Evolutionary conservation across 2,113 vertebrate species (phyloP).

Genomic region (Salvelinus fontinalis): DNA sequence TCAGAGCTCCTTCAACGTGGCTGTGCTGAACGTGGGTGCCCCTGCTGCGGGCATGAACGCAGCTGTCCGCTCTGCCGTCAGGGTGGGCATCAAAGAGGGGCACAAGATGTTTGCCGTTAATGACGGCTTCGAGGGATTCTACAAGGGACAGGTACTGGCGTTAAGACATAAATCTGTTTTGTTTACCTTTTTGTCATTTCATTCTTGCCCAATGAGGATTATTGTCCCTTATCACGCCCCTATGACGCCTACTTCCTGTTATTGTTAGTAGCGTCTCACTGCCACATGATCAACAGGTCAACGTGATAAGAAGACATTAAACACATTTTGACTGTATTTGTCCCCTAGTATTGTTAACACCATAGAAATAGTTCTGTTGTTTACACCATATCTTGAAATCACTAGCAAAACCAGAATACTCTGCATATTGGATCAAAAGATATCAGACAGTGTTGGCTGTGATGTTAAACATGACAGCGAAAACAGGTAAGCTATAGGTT

Average conservation of each 20-base stretch:
- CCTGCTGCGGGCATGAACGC: constrained; percentile 97
- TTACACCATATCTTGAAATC: too few species aligned
- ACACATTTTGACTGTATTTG: too few species aligned
- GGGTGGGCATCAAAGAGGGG: constrained; percentile 91
- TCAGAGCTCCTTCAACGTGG: constrained; percentile 88
- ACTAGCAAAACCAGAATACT: too few species aligned
- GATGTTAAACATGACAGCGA: too few species aligned
- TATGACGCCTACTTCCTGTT: too few species aligned
- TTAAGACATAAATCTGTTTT: constrained; percentile 49
- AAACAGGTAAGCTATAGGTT: constrained; percentile 7
- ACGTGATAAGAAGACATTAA: too few species aligned
- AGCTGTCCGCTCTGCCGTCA: constrained; percentile 89
- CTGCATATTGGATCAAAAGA: too few species aligned
- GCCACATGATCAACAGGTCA: too few species aligned
- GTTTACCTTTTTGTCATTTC: background rate
- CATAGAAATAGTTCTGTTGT: too few species aligned
- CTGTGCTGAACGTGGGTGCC: constrained; percentile 91
- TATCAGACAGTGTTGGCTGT: too few species aligned
- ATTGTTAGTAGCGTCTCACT: too few species aligned
- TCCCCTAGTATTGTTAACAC: too few species aligned
- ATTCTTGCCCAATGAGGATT: background rate
- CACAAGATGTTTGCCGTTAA: constrained; percentile 93
- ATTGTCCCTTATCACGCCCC: background rate
- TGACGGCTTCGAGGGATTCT: constrained; percentile 94
- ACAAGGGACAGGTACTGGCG: constrained; percentile 83